A percentile compares a stretch with the other conserved stretches of the same genome.
phyloP scores from a whole-genome alignment of 2,888 invertebrate species.

The Netelia melanura region DNA sequence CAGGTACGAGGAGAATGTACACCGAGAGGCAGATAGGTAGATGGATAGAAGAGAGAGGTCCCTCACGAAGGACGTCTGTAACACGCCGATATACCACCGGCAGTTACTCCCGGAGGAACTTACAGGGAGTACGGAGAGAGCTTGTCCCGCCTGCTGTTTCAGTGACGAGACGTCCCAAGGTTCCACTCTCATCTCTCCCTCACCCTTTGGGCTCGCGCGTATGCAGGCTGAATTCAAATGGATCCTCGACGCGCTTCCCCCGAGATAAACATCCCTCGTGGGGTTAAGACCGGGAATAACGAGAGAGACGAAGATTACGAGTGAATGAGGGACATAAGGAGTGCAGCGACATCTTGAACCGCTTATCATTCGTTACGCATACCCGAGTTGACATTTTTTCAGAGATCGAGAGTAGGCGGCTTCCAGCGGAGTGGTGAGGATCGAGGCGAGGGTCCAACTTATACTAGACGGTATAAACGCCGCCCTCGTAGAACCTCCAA shows the following conservation, averaged over 20 bases:
- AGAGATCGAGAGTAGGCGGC: too few species aligned
- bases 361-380: too few species aligned
- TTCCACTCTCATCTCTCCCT: conserved; percentile 33
- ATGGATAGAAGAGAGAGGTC: conserved; percentile 4
- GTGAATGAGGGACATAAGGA: conserved; percentile 1
- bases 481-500: too few species aligned
- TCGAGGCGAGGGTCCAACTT: too few species aligned
- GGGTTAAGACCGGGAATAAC: conserved; percentile 77
- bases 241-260: conserved; percentile 63
- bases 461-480: too few species aligned
- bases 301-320: conserved; percentile 22
- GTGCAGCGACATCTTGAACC: too few species aligned
- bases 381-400: too few species aligned
- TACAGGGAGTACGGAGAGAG: conserved; percentile 71
- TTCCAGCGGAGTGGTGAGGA: too few species aligned
- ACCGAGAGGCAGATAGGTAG: background rate
- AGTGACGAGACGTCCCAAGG: conserved; percentile 52
- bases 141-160: conserved; percentile 40
- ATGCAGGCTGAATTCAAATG: conserved; percentile 81
- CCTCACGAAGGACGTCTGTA: conserved; percentile 21
- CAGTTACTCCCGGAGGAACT: conserved; percentile 74
- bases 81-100: conserved; percentile 36
- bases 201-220: conserved; percentile 62
- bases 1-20: conserved; percentile 13
- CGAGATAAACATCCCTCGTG: conserved; percentile 77